These are phyloP conservation scores for Zophobas atratus DNA, from an alignment of 1,140 invertebrate genomes.

Conservation along the genomic window DNA sequence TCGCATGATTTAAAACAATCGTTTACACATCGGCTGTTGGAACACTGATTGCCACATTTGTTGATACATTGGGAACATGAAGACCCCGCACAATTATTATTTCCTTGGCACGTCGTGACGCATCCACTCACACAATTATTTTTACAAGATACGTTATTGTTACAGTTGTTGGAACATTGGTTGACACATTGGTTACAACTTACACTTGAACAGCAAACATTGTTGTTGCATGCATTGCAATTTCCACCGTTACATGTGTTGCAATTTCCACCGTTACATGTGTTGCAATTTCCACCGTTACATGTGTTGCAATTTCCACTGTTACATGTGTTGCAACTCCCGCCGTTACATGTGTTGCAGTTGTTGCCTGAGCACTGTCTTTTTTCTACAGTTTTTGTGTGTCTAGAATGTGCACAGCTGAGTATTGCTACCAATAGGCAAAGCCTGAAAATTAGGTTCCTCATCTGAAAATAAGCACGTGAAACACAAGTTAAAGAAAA, in stretches of 20 bases:
- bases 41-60: conserved; percentile 3
- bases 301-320: too few relatives aligned
- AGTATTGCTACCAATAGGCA: not conserved
- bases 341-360: too few relatives aligned
- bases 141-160: not conserved
- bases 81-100: not conserved
- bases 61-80: conserved; percentile 1
- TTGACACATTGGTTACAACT: conserved; percentile 24
- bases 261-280: conserved; percentile 5
- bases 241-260: conserved; percentile 1
- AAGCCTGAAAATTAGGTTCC: not conserved
- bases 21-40: not conserved
- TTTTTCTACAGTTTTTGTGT: conserved; percentile 1
- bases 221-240: conserved; percentile 5
- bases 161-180: conserved; percentile 22
- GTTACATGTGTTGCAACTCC: too few relatives aligned
- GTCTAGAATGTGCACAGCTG: not conserved
- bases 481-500: too few relatives aligned
- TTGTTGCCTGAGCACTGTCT: not conserved
- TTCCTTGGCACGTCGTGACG: not conserved
- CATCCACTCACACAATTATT: conserved; percentile 19
- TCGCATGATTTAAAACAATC: not conserved
- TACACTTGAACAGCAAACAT: not conserved
- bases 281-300: not conserved
- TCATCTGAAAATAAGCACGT: conserved; percentile 2